Evolutionary conservation across 2,113 vertebrate genomes (phyloP), one percentile per base, ranked within the genome.

Genomic region (Galemys pyrenaicus): DNA sequence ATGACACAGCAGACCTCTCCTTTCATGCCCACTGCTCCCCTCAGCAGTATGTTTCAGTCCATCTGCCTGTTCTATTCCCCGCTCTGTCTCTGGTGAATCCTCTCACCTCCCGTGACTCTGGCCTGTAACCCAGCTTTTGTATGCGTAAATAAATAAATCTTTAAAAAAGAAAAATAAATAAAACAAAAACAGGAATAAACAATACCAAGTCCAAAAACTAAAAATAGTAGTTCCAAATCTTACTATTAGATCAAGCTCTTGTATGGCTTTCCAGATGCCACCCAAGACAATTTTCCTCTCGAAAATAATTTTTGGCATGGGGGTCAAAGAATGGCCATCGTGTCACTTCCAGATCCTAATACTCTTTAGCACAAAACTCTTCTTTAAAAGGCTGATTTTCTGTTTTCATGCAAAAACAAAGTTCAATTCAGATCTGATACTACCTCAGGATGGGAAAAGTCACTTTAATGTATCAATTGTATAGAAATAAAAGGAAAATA

Each of bases 211-310:
- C 51, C 58, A 94, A 83, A 58, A 62, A 75, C 78, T 2, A 15
- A 24, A 78, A 93, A 87, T 60, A 8, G 62, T 56, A 58, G 37
- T 35, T 78, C 64, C 46, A 91, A 96, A 94, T 17, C 37, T 71
- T 39, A 67, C 20, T 30, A 67, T 68, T 78, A 81, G 20, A 26
- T 81, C 65, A 91, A 84, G 73, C 12, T 81, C 62, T 84, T 73
- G 9, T 54, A 64, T 71, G n/a, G 26, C 41, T 89, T 60, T 62
- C 74, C 0, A 91, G 19, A 68, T n/a, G 70, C 5, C 41, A 77
- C 49, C 17, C 24, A 24, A 81, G 30, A 39, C 16, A 30, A 51
- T 44, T 71, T 26, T 30, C 22, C 49, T 37, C 30, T 35, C 26
- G 73, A 80, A 60, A n/a, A 62, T 67, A 94, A 58, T 62, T 92